Conservation (phyloP, 2,113 vertebrate genomes). For the Sakesphorus luctuosus region DNA sequence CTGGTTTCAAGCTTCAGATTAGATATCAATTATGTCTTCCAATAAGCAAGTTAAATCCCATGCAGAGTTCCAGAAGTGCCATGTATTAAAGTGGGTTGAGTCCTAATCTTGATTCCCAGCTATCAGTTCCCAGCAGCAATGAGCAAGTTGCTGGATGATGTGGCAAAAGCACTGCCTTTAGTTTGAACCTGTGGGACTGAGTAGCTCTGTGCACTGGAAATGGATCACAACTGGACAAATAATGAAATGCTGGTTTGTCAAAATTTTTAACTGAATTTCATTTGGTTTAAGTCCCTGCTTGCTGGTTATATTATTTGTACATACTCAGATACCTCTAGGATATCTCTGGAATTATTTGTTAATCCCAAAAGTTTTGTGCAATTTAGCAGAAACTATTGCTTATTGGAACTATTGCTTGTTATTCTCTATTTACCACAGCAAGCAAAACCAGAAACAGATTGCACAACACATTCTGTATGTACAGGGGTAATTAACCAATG, state of each 20-base stretch:
- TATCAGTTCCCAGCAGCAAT: not conserved
- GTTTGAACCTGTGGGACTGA: not conserved
- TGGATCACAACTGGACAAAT: not conserved
- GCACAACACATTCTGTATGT: not conserved
- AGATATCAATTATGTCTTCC: not conserved
- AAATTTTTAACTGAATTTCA: not conserved
- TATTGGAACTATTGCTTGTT: not conserved
- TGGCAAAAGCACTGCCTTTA: not conserved
- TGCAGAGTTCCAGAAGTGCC: not conserved
- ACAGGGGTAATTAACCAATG: not conserved
- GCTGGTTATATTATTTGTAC: not conserved
- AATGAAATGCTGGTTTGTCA: not conserved
- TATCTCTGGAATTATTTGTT: not conserved
- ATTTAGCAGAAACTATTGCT: not conserved
- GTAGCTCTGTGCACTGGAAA: not conserved
- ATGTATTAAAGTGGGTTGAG: rapidly evolving
- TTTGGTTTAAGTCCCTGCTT: not conserved
- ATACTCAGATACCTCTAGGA: not conserved
- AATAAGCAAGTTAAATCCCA: not conserved
- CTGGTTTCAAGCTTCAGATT: not conserved
- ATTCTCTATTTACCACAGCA: not conserved
- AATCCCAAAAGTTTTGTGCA: not conserved
- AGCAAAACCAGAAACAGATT: not conserved
- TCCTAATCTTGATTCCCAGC: not conserved
- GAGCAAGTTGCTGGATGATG: not conserved